phyloP scores from a whole-genome alignment of 2,797 vertebrate species.

The Lepus townsendii region DNA sequence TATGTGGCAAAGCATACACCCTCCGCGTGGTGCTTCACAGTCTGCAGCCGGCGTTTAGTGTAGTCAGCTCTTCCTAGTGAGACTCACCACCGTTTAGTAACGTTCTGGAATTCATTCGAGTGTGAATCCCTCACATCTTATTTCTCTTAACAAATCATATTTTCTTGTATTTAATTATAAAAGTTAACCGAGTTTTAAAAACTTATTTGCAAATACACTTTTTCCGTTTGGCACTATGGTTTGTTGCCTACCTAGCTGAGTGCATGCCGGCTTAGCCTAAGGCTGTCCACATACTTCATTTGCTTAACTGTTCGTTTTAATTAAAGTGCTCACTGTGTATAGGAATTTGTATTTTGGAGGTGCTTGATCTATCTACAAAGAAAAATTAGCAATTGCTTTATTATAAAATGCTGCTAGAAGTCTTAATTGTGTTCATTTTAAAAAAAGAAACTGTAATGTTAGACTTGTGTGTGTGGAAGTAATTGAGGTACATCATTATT shows the following conservation, averaged over 20 bases:
- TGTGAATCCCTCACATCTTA: slow-evolving; percentile 97
- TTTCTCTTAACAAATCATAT: slow-evolving; percentile 98
- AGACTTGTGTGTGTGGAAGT: slow-evolving; percentile 95
- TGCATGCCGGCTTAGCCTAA: too few relatives aligned
- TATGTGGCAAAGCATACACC: slow-evolving; percentile 95
- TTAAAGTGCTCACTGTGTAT: slow-evolving; percentile 93
- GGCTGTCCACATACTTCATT: too few relatives aligned
- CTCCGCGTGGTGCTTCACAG: slow-evolving; percentile 95
- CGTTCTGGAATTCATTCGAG: slow-evolving; percentile 95
- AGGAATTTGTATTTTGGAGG: slow-evolving; percentile 93
- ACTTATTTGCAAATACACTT: slow-evolving; percentile 92
- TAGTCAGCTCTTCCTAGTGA: slow-evolving; percentile 91
- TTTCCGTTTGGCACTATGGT: slow-evolving; percentile 67
- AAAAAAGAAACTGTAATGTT: slow-evolving; percentile 91
- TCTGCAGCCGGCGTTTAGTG: slow-evolving; percentile 91
- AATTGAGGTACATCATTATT: slow-evolving; percentile 95
- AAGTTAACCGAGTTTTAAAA: slow-evolving; percentile 92
- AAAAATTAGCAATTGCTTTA: too few relatives aligned
- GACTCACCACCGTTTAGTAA: slow-evolving; percentile 92
- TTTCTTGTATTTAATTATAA: slow-evolving; percentile 94
- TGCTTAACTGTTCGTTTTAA: slow-evolving; percentile 90
- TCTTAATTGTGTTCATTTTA: slow-evolving; percentile 86
- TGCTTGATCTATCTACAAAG: slow-evolving; percentile 86
- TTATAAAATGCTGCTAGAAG: too few relatives aligned
- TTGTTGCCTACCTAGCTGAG: too few relatives aligned